A percentile compares a stretch with the other conserved stretches of the same genome.
phyloP scores from a whole-genome alignment of 2,797 vertebrate genomes.

The Paedocypris micromegethes region DNA sequence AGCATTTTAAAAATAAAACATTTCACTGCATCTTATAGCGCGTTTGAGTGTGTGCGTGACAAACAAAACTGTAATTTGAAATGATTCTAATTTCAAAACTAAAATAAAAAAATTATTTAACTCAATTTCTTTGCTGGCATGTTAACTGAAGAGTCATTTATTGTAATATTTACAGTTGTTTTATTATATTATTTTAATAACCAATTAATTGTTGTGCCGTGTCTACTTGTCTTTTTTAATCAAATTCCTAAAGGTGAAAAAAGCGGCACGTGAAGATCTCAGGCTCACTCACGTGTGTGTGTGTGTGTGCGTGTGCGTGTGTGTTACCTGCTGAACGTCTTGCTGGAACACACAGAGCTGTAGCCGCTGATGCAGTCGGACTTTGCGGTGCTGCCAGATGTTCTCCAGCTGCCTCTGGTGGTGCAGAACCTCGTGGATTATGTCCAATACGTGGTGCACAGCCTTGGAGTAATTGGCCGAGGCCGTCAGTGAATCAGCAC shows the following conservation, averaged over 20 bases:
- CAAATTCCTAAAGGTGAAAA: constrained; percentile 5
- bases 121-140: too few species aligned
- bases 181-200: constrained; percentile 1
- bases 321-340: constrained; percentile 81
- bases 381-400: constrained; percentile 88
- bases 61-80: too few species aligned
- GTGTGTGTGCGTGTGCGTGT: neutral
- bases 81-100: too few species aligned
- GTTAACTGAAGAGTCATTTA: too few species aligned
- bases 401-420: constrained; percentile 86
- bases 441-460: constrained; percentile 82
- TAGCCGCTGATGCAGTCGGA: constrained; percentile 82
- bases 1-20: too few species aligned
- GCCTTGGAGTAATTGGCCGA: constrained; percentile 89
- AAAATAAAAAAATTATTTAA: too few species aligned
- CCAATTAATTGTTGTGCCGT: too few species aligned
- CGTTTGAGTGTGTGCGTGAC: too few species aligned
- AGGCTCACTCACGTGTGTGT: neutral
- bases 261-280: constrained; percentile 7
- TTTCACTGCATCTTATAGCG: too few species aligned
- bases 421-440: constrained; percentile 84
- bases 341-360: constrained; percentile 88
- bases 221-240: constrained; percentile 11
- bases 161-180: too few species aligned
- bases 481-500: constrained; percentile 80